Percentiles rank a stretch among this genome's conserved stretches.
Conservation (phyloP, 2,888 invertebrate genomes). For the Corythucha ciliata region DNA sequence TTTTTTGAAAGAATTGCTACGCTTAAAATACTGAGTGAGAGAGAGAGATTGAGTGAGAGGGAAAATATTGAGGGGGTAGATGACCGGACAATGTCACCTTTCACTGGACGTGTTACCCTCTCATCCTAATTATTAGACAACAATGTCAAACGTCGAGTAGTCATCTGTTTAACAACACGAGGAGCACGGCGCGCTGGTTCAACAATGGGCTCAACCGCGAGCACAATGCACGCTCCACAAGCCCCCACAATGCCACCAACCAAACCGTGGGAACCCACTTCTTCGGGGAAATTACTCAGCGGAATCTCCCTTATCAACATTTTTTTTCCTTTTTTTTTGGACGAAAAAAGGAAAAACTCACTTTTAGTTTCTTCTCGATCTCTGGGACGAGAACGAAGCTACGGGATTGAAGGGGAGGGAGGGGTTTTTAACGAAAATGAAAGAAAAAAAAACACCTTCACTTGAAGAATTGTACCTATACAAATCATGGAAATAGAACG, state of each 20-base stretch:
- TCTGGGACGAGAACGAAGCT: no score
- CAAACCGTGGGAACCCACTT: constrained; percentile 20
- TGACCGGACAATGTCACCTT: constrained; percentile 17
- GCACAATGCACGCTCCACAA: no score
- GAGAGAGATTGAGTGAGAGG: no score
- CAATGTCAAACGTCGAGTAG: constrained; percentile 26
- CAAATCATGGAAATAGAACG: neutral
- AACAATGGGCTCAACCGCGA: no score
- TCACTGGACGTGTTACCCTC: constrained; percentile 19
- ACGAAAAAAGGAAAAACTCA: constrained; percentile 5
- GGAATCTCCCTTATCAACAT: constrained; percentile 18
- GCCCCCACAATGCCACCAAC: constrained; percentile 19
- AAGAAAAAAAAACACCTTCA: neutral
- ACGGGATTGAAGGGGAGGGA: no score
- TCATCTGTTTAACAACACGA: constrained; percentile 24
- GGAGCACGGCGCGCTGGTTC: neutral
- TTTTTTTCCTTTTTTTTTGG: no score
- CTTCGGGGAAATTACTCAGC: constrained; percentile 20
- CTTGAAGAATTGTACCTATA: neutral
- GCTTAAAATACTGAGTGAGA: no score
- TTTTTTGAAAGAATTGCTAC: no score
- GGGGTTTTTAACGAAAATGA: neutral
- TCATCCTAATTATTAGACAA: constrained; percentile 24
- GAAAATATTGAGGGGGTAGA: no score
- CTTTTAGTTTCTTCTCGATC: no score